Evolutionary conservation across 1,140 invertebrate species (phyloP).

Genomic region (Rhizoglyphus robini): DNA sequence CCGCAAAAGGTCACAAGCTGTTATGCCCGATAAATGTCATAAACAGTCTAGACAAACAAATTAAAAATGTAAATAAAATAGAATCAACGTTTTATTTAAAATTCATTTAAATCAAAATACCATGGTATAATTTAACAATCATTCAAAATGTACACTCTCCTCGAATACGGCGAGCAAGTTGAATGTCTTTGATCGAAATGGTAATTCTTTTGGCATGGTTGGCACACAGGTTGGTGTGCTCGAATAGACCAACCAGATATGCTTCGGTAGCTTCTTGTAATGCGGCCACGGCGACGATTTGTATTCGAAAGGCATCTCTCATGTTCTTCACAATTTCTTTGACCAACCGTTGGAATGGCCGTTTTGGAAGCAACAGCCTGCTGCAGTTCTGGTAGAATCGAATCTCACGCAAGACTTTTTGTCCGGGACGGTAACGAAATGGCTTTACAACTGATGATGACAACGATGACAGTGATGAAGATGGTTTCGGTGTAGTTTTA

Average conservation of each 20-base stretch:
- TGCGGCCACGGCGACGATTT: conserved; percentile 18
- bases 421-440: conserved; percentile 32
- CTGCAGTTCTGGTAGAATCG: conserved; percentile 35
- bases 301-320: not conserved
- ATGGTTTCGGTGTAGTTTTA: no score
- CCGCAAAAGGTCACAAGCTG: no score
- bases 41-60: no score
- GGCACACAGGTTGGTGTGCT: no score
- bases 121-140: no score
- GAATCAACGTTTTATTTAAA: no score
- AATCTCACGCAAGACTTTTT: conserved; percentile 35
- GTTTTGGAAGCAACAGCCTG: conserved; percentile 33
- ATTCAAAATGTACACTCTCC: no score
- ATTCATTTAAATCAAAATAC: no score
- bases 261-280: conserved; percentile 31
- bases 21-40: no score
- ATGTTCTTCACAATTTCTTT: conserved; percentile 15
- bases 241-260: conserved; percentile 32
- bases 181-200: conserved; percentile 31
- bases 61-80: no score
- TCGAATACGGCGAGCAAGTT: conserved; percentile 27
- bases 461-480: no score
- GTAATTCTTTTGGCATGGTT: conserved; percentile 34
- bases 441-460: no score
- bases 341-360: conserved; percentile 16